Conservation (phyloP, 2,888 invertebrate species). For the Pedicia rivosa region DNA sequence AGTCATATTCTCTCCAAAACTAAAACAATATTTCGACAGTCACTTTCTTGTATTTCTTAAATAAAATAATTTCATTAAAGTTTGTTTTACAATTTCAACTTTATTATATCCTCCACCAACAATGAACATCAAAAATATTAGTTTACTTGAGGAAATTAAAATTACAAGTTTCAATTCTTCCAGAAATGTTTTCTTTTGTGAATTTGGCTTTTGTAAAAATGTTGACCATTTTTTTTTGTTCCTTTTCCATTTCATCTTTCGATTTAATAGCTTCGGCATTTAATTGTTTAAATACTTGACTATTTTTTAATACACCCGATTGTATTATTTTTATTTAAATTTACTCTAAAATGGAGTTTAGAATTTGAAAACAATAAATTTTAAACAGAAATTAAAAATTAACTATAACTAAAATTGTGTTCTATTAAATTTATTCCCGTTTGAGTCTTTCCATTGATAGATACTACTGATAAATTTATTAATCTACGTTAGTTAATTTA, state of each 20-base stretch:
- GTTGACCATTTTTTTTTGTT: slow-evolving; percentile 51
- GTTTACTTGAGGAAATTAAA: too few species aligned
- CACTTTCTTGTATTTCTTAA: too few species aligned
- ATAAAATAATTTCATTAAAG: too few species aligned
- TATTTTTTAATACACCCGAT: slow-evolving; percentile 43
- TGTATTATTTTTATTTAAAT: slow-evolving; percentile 50
- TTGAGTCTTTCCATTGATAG: too few species aligned
- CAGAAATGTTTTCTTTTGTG: slow-evolving; percentile 28
- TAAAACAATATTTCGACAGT: neutral
- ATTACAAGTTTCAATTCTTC: slow-evolving; percentile 18
- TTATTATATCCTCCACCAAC: slow-evolving; percentile 35
- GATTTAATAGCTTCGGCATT: slow-evolving; percentile 38
- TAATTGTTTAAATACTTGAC: slow-evolving; percentile 47
- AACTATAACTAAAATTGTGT: too few species aligned
- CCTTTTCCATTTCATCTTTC: slow-evolving; percentile 34
- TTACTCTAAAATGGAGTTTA: slow-evolving; percentile 36
- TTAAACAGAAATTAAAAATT: too few species aligned
- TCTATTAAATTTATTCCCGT: too few species aligned
- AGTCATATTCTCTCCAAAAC: too few species aligned
- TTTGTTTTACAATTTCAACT: slow-evolving; percentile 39
- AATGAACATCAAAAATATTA: too few species aligned
- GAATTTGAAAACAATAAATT: too few species aligned
- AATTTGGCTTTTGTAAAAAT: slow-evolving; percentile 60
- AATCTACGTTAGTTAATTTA: too few species aligned
- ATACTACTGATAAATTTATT: too few species aligned